These are phyloP conservation scores for Picus viridis DNA, from an alignment of 2,797 vertebrate genomes.

Conservation along the genomic window DNA sequence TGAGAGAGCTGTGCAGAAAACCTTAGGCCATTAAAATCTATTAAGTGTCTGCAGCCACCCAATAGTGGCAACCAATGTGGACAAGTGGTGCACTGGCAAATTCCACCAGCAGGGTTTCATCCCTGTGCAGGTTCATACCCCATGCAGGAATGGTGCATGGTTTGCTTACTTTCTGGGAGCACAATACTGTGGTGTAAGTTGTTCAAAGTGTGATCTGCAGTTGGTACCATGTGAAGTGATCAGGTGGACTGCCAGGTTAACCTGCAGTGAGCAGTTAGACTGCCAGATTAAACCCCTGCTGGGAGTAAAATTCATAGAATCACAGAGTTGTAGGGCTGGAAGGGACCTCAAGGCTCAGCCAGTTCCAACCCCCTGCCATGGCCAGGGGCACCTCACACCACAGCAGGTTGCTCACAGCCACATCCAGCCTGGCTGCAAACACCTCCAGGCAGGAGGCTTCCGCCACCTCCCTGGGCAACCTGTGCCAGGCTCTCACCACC, in stretches of 20 bases:
- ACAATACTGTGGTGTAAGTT: neutral
- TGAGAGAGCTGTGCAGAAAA: neutral
- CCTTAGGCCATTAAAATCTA: neutral
- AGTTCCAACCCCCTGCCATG: too few relatives aligned
- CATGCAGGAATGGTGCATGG: neutral
- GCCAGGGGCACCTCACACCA: too few relatives aligned
- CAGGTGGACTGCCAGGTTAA: slow-evolving; percentile 2
- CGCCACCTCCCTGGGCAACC: too few relatives aligned
- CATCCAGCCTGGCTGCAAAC: too few relatives aligned
- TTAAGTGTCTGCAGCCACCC: neutral
- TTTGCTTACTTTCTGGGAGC: neutral
- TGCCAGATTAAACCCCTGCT: slow-evolving; percentile 23
- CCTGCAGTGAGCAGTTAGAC: neutral
- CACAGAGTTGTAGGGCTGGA: neutral
- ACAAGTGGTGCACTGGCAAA: neutral
- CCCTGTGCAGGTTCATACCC: neutral
- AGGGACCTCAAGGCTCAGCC: neutral
- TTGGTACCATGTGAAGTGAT: slow-evolving; percentile 1
- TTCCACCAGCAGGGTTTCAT: neutral
- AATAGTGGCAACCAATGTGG: neutral
- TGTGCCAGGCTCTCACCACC: too few relatives aligned
- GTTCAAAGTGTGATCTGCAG: neutral
- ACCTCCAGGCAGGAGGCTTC: too few relatives aligned
- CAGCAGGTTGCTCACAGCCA: too few relatives aligned
- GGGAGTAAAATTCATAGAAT: too few relatives aligned